These are phyloP conservation scores for Orientallactaga sibirica DNA, from an alignment of 2,797 vertebrate genomes.

Conservation along the genomic window DNA sequence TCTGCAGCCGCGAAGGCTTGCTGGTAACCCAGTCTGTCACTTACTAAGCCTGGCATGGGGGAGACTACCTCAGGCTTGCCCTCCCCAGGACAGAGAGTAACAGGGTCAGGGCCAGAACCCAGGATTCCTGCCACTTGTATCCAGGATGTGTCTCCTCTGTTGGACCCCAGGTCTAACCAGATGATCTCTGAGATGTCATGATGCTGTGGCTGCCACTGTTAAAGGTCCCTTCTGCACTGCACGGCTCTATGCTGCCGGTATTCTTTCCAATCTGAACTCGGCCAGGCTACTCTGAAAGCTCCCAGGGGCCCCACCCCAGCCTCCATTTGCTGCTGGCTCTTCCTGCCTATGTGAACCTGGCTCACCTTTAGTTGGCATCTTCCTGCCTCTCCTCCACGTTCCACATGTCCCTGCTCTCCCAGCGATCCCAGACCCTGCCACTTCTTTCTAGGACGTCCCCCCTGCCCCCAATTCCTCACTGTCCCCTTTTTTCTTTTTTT, in stretches of 20 bases:
- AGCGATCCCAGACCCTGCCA: background rate
- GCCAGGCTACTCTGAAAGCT: background rate
- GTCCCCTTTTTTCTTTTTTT: background rate
- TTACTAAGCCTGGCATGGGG: rapidly evolving
- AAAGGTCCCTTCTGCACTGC: background rate
- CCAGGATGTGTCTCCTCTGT: background rate
- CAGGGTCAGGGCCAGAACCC: background rate
- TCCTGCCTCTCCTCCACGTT: background rate
- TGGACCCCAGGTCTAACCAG: background rate
- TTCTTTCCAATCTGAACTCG: background rate
- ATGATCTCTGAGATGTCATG: background rate
- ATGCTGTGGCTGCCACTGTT: background rate
- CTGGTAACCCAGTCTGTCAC: background rate
- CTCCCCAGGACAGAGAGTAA: background rate
- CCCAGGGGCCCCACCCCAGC: background rate
- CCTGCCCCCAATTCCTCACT: background rate
- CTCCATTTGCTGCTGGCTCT: background rate
- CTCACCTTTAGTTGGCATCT: background rate
- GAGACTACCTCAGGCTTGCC: background rate
- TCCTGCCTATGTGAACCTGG: background rate
- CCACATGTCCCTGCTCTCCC: too few species aligned
- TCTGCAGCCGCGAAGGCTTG: background rate
- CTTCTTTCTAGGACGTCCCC: background rate
- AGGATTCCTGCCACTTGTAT: background rate
- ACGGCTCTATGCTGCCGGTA: background rate